phyloP scores from a whole-genome alignment of 2,888 invertebrate species.

The Acanthopleura granulata region DNA sequence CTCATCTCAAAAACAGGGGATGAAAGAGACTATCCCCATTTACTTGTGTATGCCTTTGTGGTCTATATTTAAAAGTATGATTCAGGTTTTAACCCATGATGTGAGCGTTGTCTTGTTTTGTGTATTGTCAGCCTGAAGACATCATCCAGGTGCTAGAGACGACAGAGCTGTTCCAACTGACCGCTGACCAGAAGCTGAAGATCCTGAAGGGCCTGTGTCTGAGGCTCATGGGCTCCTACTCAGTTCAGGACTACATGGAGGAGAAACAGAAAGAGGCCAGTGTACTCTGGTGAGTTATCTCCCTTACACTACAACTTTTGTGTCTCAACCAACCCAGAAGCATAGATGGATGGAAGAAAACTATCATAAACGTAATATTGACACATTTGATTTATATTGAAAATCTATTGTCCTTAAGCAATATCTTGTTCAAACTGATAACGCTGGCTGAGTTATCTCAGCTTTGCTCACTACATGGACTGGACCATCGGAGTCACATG shows the following conservation, averaged over 20 bases:
- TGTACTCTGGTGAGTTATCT: slow-evolving; percentile 53
- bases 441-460: no score
- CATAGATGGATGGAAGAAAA: no score
- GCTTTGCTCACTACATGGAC: no score
- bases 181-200: slow-evolving; percentile 56
- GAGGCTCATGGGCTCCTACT: slow-evolving; percentile 66
- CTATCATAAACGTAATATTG: no score
- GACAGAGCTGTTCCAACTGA: slow-evolving; percentile 59
- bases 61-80: background rate
- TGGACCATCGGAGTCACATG: no score
- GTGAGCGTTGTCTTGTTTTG: background rate
- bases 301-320: no score
- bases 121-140: slow-evolving; percentile 56
- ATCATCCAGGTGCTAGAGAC: slow-evolving; percentile 59
- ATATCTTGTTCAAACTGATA: no score
- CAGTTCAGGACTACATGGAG: slow-evolving; percentile 68
- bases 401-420: no score
- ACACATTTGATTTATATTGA: no score
- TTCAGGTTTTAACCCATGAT: background rate
- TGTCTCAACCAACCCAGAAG: no score
- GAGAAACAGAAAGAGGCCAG: slow-evolving; percentile 59
- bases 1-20: no score
- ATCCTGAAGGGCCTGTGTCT: slow-evolving; percentile 64
- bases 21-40: no score
- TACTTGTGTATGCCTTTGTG: background rate